Base-by-base conservation (phyloP, 2,113 vertebrate species). In the Dicerorhinus sumatrensis region DNA sequence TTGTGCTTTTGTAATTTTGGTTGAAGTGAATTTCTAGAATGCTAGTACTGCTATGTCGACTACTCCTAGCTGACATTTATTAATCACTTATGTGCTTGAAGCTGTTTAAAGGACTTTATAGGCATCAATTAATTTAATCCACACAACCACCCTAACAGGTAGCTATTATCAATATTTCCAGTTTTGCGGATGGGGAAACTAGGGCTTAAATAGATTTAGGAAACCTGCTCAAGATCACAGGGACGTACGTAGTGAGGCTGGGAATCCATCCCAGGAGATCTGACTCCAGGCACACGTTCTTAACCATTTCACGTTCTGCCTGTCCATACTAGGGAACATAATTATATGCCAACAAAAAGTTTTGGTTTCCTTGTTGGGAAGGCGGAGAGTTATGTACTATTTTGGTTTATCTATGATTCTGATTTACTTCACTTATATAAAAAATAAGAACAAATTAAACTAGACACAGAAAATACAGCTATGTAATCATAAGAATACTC, bases 381-480 rank as follows among this genome's bases (percentile, higher is more conserved):
- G 1, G 7, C 48, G 12, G 17, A 23, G 6, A 9, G 11, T 60
- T 84, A 6, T 70, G 27, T 89, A 60, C 51, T 89, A 54, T 89
- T 94, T 93, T 93, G 8, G 18, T 70, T 73, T 76, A 91, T 94
- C 9, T 86, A 6, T 80, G 27, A 96, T 83, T 95, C 18, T 91
- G 54, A 58, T 89, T 94, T 96, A 87, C 12, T 94, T 94, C 60
- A 90, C 86, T 94, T 73, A 51, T 69, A n/a, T 73, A 20, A 88
- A 96, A 96, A 96, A 86, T 79, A 80, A 83, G 7, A 91, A 18
- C 48, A 60, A 97, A 63, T 84, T 88, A 73, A 96, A 89, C 2
- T 62, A 94, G 36, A 62, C n/a, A 77, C 31, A 94, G 33, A 62
- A 91, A 67, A 16, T 33, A 85, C 1, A 70, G 3, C 4, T 87